A percentile compares a stretch with the other conserved stretches of the same genome.
Conservation (phyloP, 2,888 invertebrate genomes). For the Pocota personata region DNA sequence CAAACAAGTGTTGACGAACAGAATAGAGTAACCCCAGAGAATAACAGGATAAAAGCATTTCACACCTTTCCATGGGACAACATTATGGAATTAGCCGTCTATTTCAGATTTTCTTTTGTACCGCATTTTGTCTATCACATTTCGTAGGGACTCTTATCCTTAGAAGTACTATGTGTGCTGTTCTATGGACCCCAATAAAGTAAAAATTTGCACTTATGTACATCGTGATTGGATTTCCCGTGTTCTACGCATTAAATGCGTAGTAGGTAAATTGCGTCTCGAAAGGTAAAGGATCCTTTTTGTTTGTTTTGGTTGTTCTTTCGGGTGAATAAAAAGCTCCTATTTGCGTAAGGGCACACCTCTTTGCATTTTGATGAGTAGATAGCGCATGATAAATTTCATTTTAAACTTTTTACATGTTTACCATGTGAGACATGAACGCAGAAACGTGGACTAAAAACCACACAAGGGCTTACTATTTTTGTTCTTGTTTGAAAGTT, state of each 20-base stretch:
- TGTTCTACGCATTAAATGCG: background rate
- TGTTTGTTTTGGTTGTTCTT: background rate
- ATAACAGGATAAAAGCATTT: constrained; percentile 49
- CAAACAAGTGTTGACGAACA: background rate
- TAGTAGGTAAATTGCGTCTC: background rate
- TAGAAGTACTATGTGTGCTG: background rate
- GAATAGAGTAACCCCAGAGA: background rate
- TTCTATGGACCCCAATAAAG: background rate
- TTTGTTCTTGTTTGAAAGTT: constrained; percentile 9
- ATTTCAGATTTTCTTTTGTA: background rate
- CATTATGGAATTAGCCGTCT: constrained; percentile 15
- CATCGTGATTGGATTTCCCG: constrained; percentile 1
- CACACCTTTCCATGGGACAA: constrained; percentile 16
- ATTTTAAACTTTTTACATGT: background rate
- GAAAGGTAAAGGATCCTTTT: background rate
- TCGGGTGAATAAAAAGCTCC: background rate
- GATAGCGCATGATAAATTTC: background rate
- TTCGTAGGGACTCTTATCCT: background rate
- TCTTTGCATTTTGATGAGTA: constrained; percentile 7
- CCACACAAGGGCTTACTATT: background rate
- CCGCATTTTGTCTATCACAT: background rate
- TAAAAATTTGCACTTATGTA: background rate
- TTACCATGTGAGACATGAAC: background rate
- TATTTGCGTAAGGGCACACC: background rate
- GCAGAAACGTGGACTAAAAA: background rate